Evolutionary conservation across 2,797 vertebrate species (phyloP), one percentile per base, ranked within the genome.

Genomic region (Myotis findleyi): DNA sequence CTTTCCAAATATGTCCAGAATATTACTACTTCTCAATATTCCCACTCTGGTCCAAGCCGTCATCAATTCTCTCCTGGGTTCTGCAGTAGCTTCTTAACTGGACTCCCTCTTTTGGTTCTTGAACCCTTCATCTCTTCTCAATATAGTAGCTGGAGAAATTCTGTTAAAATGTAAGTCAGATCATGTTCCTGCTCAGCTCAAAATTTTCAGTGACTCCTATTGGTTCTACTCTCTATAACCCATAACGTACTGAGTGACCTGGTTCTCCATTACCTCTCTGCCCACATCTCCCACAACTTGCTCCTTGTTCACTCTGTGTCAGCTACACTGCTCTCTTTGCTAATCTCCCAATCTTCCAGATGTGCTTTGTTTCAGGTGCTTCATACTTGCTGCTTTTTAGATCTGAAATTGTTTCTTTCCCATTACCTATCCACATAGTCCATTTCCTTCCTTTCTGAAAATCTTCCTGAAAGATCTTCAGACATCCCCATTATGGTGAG

Each of bases 121-220:
- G 36, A 47, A 17, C 3, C 7, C 10, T 77, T 68, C 16, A 53
- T 25, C 30, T 68, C 57, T 27, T 71, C 30, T 91, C 14, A 72
- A 17, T 18, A 72, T 1, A 59, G 23, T 21, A 68, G 23, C 51
- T 68, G 25, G 49, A 80, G 33, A 83, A 36, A 17, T 47, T 12
- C 25, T 87, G 7, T 87, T 92, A 79, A 94, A 87, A 30, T 73
- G 47, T 51, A 73, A 72, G 73, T 87, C 38, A 77, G 66, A 87
- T 55, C 9, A 16, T 76, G 25, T 44, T 38, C 30, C 13, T 59
- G 30, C 30, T 88, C 49, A 93, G 41, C 25, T 68, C 59, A 64
- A 69, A 81, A 41, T 25, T 13, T 76, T 86, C 21, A 30, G 1
- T 51, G 68, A 57, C 27, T 18, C 33, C 9, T 14, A 11, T 1